These are phyloP conservation scores for Forficula auricularia DNA, from an alignment of 1,140 invertebrate species.

Conservation along the genomic window DNA sequence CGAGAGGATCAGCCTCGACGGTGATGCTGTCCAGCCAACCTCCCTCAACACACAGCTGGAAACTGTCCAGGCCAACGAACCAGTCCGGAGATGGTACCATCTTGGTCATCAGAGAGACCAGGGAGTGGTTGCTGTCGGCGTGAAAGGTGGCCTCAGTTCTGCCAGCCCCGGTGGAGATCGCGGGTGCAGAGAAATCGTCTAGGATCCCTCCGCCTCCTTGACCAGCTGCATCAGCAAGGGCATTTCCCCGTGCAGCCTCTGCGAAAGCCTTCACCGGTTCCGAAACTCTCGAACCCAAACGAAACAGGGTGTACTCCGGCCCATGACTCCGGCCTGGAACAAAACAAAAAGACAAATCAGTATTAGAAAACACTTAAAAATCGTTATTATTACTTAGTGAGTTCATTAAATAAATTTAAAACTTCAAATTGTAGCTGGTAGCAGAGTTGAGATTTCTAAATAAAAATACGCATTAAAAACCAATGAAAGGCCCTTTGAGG, in stretches of 20 bases:
- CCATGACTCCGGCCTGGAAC: slow-evolving; percentile 70
- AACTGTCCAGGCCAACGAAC: slow-evolving; percentile 42
- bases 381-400: too few species aligned
- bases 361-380: too few species aligned
- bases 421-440: too few species aligned
- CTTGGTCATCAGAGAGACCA: slow-evolving; percentile 8
- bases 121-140: slow-evolving; percentile 29
- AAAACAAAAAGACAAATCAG: slow-evolving; percentile 7
- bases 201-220: slow-evolving; percentile 26
- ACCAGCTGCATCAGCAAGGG: slow-evolving; percentile 36
- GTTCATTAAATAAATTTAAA: too few species aligned
- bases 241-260: slow-evolving; percentile 55
- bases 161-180: slow-evolving; percentile 27
- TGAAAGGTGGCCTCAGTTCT: slow-evolving; percentile 27
- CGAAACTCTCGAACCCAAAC: slow-evolving; percentile 53
- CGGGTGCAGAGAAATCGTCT: slow-evolving; percentile 29
- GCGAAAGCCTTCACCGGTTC: slow-evolving; percentile 61
- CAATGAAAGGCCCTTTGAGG: too few species aligned
- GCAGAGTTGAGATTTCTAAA: too few species aligned
- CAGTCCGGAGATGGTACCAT: slow-evolving; percentile 43
- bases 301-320: slow-evolving; percentile 58
- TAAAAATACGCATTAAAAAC: too few species aligned
- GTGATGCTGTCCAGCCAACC: slow-evolving; percentile 38
- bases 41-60: slow-evolving; percentile 42
- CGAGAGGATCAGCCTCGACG: slow-evolving; percentile 41